Base-by-base conservation (phyloP, 2,888 invertebrate genomes). In the Brachylomia viminalis region DNA sequence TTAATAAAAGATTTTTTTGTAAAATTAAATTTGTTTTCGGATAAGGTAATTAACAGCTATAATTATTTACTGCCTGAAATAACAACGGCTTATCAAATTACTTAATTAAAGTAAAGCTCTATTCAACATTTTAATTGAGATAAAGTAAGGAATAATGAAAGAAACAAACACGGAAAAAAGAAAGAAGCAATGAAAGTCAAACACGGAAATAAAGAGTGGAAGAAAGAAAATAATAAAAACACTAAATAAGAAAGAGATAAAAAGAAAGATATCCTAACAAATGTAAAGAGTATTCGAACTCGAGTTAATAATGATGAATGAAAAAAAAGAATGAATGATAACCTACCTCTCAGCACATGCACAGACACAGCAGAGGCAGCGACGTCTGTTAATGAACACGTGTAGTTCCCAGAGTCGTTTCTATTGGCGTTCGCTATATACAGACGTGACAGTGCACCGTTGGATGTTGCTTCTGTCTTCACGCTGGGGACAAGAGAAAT, bases 351-450 rank as follows among this genome's bases (percentile, higher is more conserved):
- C 71, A 98, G 96, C 72, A 98, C 98, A 93, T 98, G 98, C 72
- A 98, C 98, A 72, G 97, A 97, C 65, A 98, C 98, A 38, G 97
- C 98, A 61, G 97, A 97, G 66, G 97, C 97, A 33, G 98, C 97
- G 75, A 98, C 97, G 85, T 98, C 98, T 70, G 97, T 97, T 82
- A 98, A 94, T 54, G 98, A 97, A 91, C 98, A 98, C 75, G 98
- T 98, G 93, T 98, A 98, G 93, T 98, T 98, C 54, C 98, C 98
- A 52, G 98, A 98, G 91, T 98, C 98, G 83, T 98, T 97, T 87
- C 97, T 97, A 91, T 98, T 97, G 70, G 98, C 98, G 93, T 98
- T 98, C 77, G 98, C 98, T 86, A 98, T 98, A 95, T 98, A 98
- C 79, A 98, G 97, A 73, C 98, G 97, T 81, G 98, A 98, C 79